Base-by-base conservation (phyloP, 2,888 invertebrate genomes). In the Chromoteleia sp. region DNA sequence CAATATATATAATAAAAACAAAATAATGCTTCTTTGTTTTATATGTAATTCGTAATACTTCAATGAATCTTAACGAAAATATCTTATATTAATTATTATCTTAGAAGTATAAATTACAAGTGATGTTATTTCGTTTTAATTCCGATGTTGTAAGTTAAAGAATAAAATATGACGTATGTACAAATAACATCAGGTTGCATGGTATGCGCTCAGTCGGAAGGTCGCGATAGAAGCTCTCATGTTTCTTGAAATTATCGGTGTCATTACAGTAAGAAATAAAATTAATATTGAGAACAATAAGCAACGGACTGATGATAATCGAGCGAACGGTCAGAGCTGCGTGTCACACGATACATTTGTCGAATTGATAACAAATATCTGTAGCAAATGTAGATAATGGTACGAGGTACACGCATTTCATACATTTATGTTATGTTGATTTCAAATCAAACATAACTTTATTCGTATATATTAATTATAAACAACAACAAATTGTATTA, bases 261-360 rank as follows among this genome's bases (percentile, higher is more conserved):
- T 85, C 84, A 81, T 77, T 71, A 82, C 80, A 77, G 43, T 61
- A 65, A 58, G 68, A 77, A 83, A 83, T 84, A 86, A 86, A 87
- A 86, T 85, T 83, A 85, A 87, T 86, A 83, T 85, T 74, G 84
- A 77, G 84, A 86, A 87, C 88, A 88, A 88, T 88, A 86, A 87
- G 85, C 84, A 81, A 81, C 54, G 77, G 63, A 45, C 81, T 73
- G 80, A 83, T 76, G 83, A 80, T 80, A 76, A 80, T 83, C 79
- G 82, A 78, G 81, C 63, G 52, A 76, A 56, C 63, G 63, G 36
- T 59, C 79, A 80, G 68, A 84, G 87, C 86, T 87, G 86, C 85
- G 81, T 85, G 88, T 82, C 82, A 88, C 48, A 73, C 61, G 87
- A 88, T 78, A 87, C 87, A 85, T 58, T 71, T 75, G 78, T 82